Conservation (phyloP, 2,888 invertebrate species). For the Rugalucina vietnamica region DNA sequence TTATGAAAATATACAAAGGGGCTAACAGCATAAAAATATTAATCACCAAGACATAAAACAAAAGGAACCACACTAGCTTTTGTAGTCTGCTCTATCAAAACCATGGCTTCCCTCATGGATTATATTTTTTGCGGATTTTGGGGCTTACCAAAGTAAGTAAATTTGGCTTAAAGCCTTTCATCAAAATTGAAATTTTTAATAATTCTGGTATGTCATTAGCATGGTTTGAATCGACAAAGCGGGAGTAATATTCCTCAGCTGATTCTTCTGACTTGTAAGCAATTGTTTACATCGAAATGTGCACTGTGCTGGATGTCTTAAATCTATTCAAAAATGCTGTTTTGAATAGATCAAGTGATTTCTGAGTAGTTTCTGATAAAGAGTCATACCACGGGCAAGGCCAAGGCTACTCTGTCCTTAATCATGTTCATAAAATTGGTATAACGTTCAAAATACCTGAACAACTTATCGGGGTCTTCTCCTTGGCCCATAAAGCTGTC, state of each 20-base stretch:
- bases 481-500: not conserved
- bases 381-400: constrained; percentile 6
- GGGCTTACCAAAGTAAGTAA: not conserved
- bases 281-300: not conserved
- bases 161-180: constrained; percentile 5
- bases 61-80: not conserved
- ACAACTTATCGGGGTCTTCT: not conserved
- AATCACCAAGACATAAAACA: too few relatives aligned
- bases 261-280: not conserved
- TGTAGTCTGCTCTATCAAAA: not conserved
- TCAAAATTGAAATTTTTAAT: not conserved
- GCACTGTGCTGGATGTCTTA: too few relatives aligned
- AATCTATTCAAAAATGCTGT: not conserved
- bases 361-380: not conserved
- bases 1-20: too few relatives aligned
- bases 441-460: not conserved
- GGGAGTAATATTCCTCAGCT: not conserved
- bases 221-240: not conserved
- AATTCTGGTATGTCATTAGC: not conserved
- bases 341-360: not conserved
- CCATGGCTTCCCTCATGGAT: not conserved
- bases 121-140: constrained; percentile 3
- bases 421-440: not conserved
- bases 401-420: not conserved
- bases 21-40: too few relatives aligned